These are phyloP conservation scores for Anguilla obscura DNA, from an alignment of 2,797 vertebrate species.

Conservation along the genomic window DNA sequence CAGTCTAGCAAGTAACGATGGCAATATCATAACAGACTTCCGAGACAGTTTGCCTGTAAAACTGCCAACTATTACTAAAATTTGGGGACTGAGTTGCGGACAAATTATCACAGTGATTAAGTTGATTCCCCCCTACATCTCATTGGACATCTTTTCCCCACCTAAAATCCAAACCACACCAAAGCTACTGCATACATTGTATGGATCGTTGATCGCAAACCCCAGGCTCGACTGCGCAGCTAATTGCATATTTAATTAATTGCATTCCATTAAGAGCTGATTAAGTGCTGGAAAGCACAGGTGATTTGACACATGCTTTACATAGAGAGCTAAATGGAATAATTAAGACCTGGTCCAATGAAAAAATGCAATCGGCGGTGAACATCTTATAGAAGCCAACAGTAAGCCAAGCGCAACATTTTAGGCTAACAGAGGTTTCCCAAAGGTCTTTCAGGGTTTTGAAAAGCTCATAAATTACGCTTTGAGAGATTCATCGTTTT, in stretches of 20 bases:
- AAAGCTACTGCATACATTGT: background rate
- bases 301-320: slow-evolving; percentile 13
- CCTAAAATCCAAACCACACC: background rate
- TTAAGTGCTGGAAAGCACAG: slow-evolving; percentile 5
- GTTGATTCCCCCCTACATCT: background rate
- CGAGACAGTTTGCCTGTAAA: background rate
- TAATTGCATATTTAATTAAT: slow-evolving; percentile 20
- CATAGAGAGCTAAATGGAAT: background rate
- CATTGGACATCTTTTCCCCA: background rate
- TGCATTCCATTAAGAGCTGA: background rate
- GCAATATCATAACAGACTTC: background rate
- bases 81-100: background rate
- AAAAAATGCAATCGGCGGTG: background rate
- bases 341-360: slow-evolving; percentile 2
- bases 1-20: background rate
- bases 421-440: background rate
- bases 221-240: background rate
- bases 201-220: background rate
- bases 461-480: background rate
- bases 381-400: background rate
- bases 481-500: background rate
- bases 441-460: background rate
- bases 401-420: background rate
- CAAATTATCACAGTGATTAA: background rate
- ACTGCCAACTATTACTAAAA: background rate